A percentile compares a stretch with the other conserved stretches of the same genome.
Conservation (phyloP, 2,888 invertebrate species). For the Drosophila phalerata region DNA sequence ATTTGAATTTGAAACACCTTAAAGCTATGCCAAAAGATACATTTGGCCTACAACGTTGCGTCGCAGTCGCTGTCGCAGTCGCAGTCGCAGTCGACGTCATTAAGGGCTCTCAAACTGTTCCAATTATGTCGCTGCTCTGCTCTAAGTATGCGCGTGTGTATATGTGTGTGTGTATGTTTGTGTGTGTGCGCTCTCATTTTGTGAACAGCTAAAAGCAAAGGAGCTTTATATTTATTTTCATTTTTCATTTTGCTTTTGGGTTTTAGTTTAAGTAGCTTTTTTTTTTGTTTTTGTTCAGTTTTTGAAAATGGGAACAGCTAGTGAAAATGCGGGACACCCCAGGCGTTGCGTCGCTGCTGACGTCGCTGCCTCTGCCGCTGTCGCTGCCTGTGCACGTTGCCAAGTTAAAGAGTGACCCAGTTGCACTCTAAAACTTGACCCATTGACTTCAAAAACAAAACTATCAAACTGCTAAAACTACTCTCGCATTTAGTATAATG, state of each 20-base stretch:
- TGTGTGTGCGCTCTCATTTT: constrained; percentile 66
- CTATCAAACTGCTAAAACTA: constrained; percentile 42
- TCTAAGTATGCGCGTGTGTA: constrained; percentile 39
- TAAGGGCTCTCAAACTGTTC: constrained; percentile 80
- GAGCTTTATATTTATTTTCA: constrained; percentile 54
- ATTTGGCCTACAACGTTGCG: constrained; percentile 66
- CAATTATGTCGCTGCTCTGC: constrained; percentile 73
- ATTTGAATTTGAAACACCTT: constrained; percentile 60
- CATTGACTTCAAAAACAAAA: constrained; percentile 77
- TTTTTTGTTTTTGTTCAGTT: constrained; percentile 42
- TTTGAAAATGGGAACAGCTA: constrained; percentile 57
- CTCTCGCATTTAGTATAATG: constrained; percentile 48
- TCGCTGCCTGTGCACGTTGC: background rate
- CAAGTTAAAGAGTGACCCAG: constrained; percentile 78
- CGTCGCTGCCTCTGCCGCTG: constrained; percentile 5
- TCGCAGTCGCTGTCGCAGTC: constrained; percentile 17
- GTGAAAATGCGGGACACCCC: constrained; percentile 76
- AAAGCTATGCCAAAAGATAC: constrained; percentile 60
- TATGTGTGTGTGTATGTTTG: constrained; percentile 35
- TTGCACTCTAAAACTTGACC: constrained; percentile 83
- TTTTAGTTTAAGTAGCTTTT: constrained; percentile 38
- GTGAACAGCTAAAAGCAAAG: constrained; percentile 51
- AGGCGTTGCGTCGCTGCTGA: constrained; percentile 52
- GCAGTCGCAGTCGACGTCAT: constrained; percentile 62
- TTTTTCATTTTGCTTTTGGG: constrained; percentile 44